Percentiles rank a stretch among this genome's conserved stretches.
phyloP scores from a whole-genome alignment of 2,797 vertebrate genomes.

The Triplophysa bombifrons region DNA sequence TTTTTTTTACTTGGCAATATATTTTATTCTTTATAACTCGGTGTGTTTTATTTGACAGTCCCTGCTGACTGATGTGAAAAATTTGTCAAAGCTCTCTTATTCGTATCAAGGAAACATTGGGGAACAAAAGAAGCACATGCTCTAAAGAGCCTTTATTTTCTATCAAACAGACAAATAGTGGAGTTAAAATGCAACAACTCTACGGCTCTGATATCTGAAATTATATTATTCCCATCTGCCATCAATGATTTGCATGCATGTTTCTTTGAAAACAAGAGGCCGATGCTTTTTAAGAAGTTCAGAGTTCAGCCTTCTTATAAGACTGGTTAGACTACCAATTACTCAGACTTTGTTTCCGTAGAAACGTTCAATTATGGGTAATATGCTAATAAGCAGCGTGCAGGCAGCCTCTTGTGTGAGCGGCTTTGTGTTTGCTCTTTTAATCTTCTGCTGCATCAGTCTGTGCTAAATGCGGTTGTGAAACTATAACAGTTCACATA shows the following conservation, averaged over 20 bases:
- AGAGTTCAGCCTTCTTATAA: slow-evolving; percentile 45
- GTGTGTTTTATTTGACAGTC: slow-evolving; percentile 36
- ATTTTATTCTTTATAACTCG: slow-evolving; percentile 6
- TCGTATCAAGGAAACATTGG: slow-evolving; percentile 10
- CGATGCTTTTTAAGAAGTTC: slow-evolving; percentile 35
- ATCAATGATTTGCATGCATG: neutral
- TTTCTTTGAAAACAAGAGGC: slow-evolving; percentile 26
- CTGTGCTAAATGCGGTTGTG: slow-evolving; percentile 16
- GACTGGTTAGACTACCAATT: slow-evolving; percentile 53
- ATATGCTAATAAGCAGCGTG: slow-evolving; percentile 54
- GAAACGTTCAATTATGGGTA: slow-evolving; percentile 56
- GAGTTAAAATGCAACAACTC: slow-evolving; percentile 28
- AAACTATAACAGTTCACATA: slow-evolving; percentile 14
- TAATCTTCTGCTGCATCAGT: slow-evolving; percentile 34
- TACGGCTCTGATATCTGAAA: slow-evolving; percentile 20
- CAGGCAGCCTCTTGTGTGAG: slow-evolving; percentile 34
- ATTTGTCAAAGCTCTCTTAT: slow-evolving; percentile 6
- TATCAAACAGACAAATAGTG: slow-evolving; percentile 13
- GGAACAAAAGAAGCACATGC: slow-evolving; percentile 17
- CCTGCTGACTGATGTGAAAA: slow-evolving; percentile 23
- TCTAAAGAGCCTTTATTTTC: slow-evolving; percentile 22
- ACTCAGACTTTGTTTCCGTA: slow-evolving; percentile 57
- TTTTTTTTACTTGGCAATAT: slow-evolving; percentile 14
- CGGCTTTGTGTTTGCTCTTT: slow-evolving; percentile 41
- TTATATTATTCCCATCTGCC: slow-evolving; percentile 26